Evolutionary conservation across 2,797 vertebrate species (phyloP).

Genomic region (Brachyrhaphis roseni): DNA sequence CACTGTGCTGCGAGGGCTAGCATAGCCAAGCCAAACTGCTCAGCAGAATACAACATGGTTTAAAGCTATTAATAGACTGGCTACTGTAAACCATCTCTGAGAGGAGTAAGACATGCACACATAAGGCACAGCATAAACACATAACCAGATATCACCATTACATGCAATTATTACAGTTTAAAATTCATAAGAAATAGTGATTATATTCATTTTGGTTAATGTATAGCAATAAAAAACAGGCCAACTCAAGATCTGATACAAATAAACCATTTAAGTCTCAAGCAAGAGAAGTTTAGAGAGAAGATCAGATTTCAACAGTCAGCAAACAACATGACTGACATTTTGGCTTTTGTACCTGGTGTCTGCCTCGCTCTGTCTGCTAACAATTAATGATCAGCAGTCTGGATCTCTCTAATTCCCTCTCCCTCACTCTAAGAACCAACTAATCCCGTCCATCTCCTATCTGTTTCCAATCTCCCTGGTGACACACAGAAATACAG

Average conservation of each 20-base stretch:
- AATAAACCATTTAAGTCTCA: background rate
- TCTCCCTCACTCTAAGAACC: slow-evolving; percentile 40
- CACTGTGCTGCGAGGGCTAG: slow-evolving; percentile 48
- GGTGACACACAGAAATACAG: slow-evolving; percentile 63
- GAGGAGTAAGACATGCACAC: slow-evolving; percentile 47
- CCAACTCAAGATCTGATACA: background rate
- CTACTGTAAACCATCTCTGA: slow-evolving; percentile 68
- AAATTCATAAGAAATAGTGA: background rate
- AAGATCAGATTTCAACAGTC: slow-evolving; percentile 33
- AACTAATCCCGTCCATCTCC: slow-evolving; percentile 49
- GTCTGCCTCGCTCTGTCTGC: slow-evolving; percentile 52
- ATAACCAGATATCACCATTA: slow-evolving; percentile 3
- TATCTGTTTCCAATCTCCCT: slow-evolving; percentile 69
- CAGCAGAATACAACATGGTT: slow-evolving; percentile 70
- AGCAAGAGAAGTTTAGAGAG: slow-evolving; percentile 18
- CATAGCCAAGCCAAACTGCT: slow-evolving; percentile 70
- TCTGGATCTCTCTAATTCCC: slow-evolving; percentile 19
- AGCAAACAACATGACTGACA: slow-evolving; percentile 49
- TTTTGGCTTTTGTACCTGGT: slow-evolving; percentile 52
- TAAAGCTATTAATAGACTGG: slow-evolving; percentile 64
- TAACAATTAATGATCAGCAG: slow-evolving; percentile 58
- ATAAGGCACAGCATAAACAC: slow-evolving; percentile 43
- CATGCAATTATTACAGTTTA: background rate
- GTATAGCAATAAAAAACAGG: background rate
- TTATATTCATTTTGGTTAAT: background rate